A percentile compares a stretch with the other conserved stretches of the same genome.
Evolutionary conservation across 2,113 vertebrate species (phyloP).

Genomic region (Thalassoma bifasciatum): DNA sequence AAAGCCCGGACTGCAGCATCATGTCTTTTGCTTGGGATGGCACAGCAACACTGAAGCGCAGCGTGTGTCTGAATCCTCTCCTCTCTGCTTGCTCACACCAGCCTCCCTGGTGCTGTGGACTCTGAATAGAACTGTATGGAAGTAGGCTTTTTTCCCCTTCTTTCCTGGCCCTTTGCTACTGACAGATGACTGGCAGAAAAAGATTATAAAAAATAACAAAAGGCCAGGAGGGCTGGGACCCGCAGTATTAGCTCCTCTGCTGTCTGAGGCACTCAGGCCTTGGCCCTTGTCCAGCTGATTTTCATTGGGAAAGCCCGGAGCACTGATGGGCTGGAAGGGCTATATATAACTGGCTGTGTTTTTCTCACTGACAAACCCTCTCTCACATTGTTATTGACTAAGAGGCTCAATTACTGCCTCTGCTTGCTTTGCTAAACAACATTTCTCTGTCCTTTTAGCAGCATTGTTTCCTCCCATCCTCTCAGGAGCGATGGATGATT

Average conservation of each 20-base stretch:
- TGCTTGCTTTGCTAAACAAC: slow-evolving; percentile 54
- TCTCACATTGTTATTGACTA: slow-evolving; percentile 74
- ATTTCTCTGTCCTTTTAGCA: slow-evolving; percentile 45
- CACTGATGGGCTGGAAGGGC: slow-evolving; percentile 68
- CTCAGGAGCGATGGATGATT: slow-evolving; percentile 48
- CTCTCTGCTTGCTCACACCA: slow-evolving; percentile 64
- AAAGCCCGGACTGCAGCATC: slow-evolving; percentile 76
- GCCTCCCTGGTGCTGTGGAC: slow-evolving; percentile 65
- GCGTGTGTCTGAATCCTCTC: slow-evolving; percentile 73
- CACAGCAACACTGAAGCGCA: slow-evolving; percentile 73
- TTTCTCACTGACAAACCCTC: slow-evolving; percentile 72
- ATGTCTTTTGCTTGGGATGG: slow-evolving; percentile 71
- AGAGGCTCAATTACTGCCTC: slow-evolving; percentile 70
- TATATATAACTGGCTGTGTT: slow-evolving; percentile 78
- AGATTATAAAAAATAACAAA: slow-evolving; percentile 75
- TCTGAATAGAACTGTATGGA: slow-evolving; percentile 67
- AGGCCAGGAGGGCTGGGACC: slow-evolving; percentile 72
- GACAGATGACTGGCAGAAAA: slow-evolving; percentile 77
- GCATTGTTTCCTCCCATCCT: slow-evolving; percentile 51
- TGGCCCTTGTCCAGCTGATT: slow-evolving; percentile 71
- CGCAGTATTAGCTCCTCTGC: slow-evolving; percentile 69
- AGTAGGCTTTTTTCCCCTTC: slow-evolving; percentile 43
- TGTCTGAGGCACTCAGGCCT: slow-evolving; percentile 62
- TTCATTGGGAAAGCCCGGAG: slow-evolving; percentile 78
- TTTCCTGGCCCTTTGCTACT: slow-evolving; percentile 62